Evolutionary conservation across 2,888 invertebrate genomes (phyloP), one percentile per base, ranked within the genome.

Genomic region (Scaptomyza reducta): DNA sequence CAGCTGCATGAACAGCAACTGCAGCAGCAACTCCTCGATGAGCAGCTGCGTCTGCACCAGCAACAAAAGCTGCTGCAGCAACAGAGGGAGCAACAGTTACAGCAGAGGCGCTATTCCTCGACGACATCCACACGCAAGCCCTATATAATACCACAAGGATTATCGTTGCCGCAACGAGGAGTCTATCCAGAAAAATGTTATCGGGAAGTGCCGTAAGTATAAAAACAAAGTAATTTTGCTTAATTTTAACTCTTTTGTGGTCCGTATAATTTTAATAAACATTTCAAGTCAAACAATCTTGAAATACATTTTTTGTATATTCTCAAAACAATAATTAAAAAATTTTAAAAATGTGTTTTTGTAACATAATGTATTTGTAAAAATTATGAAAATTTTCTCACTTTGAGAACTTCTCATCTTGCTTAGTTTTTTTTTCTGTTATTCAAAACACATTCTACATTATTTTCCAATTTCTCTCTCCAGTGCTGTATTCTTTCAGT

Each of bases 401-500:
- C n/a, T n/a, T n/a, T n/a, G n/a, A n/a, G n/a, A n/a, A n/a, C n/a
- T n/a, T n/a, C n/a, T n/a, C n/a, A n/a, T n/a, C n/a, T n/a, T n/a
- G n/a, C n/a, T n/a, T n/a, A n/a, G n/a, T n/a, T n/a, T n/a, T n/a
- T n/a, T n/a, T n/a, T n/a, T 22, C 3, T 22, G 22, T 3, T 22
- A 0, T 3, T 27, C 5, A 27, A 27, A 27, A 22, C 4, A 5
- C 22, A 22, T 22, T 27, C 10, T 31, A n/a, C 10, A 2, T 10
- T 3, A 5, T 29, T 27, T 2, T 10, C 2, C 11, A 11, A 6
- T n/a, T 10, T 7, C 3, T n/a, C 0, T 35, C 6, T 22, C 1
- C 38, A 91, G 91, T 1, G 90, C 91, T 7, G 85, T 91, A 3
- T 90, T 91, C 57, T 91, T 90, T 54, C 90, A 91, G 61, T 88